These are phyloP conservation scores for Lithosia quadra DNA, from an alignment of 2,888 invertebrate genomes.

Conservation along the genomic window DNA sequence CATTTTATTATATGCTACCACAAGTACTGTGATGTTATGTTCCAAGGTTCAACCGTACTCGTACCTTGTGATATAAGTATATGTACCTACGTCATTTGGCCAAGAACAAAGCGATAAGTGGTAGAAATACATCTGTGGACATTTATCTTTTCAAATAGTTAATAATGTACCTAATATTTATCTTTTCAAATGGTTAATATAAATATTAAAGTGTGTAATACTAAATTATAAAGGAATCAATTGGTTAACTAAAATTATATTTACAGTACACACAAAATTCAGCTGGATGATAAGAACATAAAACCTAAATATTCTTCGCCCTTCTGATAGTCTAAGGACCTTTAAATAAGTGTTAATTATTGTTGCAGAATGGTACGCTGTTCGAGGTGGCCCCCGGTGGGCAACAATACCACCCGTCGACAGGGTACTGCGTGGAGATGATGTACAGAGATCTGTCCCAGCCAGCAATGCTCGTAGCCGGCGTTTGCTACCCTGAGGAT, in stretches of 20 bases:
- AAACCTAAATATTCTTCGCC: too few species aligned
- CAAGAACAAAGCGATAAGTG: too few species aligned
- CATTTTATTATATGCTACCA: neutral
- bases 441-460: slow-evolving; percentile 52
- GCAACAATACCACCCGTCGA: slow-evolving; percentile 64
- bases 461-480: slow-evolving; percentile 65
- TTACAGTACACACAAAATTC: too few species aligned
- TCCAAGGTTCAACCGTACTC: neutral
- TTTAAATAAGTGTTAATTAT: slow-evolving; percentile 8
- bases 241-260: too few species aligned
- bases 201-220: too few species aligned
- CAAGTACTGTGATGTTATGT: neutral
- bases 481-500: slow-evolving; percentile 69
- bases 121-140: neutral
- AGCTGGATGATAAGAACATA: too few species aligned
- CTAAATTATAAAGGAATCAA: too few species aligned
- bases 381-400: slow-evolving; percentile 62
- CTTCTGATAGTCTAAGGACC: neutral
- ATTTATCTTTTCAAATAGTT: neutral
- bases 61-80: neutral
- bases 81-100: too few species aligned
- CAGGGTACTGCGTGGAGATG: slow-evolving; percentile 74
- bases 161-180: too few species aligned
- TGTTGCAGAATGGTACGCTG: slow-evolving; percentile 75
- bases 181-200: neutral